Conservation (phyloP, 2,888 invertebrate species). For the Homarus gammarus region DNA sequence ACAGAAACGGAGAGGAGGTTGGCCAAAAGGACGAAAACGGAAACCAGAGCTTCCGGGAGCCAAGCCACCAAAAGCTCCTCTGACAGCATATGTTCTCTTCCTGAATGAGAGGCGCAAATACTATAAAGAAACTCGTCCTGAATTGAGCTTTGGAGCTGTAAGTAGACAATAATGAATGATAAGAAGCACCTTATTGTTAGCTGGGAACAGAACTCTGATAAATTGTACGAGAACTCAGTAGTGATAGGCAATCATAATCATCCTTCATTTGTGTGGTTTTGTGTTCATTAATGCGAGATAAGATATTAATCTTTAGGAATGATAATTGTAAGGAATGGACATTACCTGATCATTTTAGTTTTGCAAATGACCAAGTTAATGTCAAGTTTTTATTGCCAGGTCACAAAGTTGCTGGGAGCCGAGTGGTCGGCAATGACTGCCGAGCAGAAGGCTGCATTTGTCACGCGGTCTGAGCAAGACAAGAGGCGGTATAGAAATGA, state of each 20-base stretch:
- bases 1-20: slow-evolving; percentile 82
- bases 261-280: no score
- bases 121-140: slow-evolving; percentile 79
- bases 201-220: no score
- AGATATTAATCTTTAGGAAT: no score
- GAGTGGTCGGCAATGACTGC: slow-evolving; percentile 82
- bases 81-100: slow-evolving; percentile 83
- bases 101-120: slow-evolving; percentile 82
- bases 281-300: no score
- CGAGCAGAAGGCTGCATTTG: slow-evolving; percentile 82
- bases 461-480: slow-evolving; percentile 82
- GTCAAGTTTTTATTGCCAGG: no score
- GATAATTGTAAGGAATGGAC: no score
- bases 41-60: slow-evolving; percentile 81
- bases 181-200: background rate
- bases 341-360: no score
- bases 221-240: no score
- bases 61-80: slow-evolving; percentile 82
- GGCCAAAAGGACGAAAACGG: slow-evolving; percentile 83
- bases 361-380: no score
- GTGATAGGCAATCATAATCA: no score
- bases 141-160: slow-evolving; percentile 82
- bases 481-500: slow-evolving; percentile 83
- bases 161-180: slow-evolving; percentile 22
- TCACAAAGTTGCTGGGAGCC: slow-evolving; percentile 82